Evolutionary conservation across 2,797 vertebrate genomes (phyloP), one percentile per base, ranked within the genome.

Genomic region (Tarsius wallacei): DNA sequence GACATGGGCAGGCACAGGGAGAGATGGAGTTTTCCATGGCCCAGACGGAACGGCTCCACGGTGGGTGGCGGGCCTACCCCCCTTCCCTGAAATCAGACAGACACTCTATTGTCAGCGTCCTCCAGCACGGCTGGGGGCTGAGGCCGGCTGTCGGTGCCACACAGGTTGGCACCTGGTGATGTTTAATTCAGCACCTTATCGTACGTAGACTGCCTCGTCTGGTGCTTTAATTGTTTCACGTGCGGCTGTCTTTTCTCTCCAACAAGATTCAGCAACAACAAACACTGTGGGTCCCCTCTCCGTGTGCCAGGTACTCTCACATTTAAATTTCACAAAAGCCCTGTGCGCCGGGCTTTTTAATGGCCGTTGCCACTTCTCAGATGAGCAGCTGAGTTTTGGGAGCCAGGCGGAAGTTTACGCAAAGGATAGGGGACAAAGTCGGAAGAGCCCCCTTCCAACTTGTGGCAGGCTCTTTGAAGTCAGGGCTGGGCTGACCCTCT

Each of bases 131-230:
- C 85, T 42, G 21, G 71, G 66, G 86, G 82, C 57, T 6, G 64
- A 93, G 66, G 21, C 12, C 1, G 2, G 76, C 90, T 66, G 81
- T 87, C 81, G 17, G 26, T n/a, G 59, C 53, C 28, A 21, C 87
- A 53, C 68, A 96, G 93, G 78, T 89, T 94, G 93, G 91, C 94
- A 94, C 78, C 93, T 95, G 88, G 57, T 55, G 55, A 36, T 76
- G 22, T 81, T 96, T 93, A 95, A 93, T 90, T 95, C 74, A 76
- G 76, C 49, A 42, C 84, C 19, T 87, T 70, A 53, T 28, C 28
- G 1, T 14, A 90, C 47, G 7, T 24, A 88, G 86, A 28, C 74
- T 31, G 71, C 55, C 80, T 73, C 0, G 0, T 11, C 55, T 66
- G 85, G 15, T 89, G 91, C 83, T 71, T 90, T 63, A 36, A 88